Base-by-base conservation (phyloP, 2,113 vertebrate species). In the Sinocyclocheilus grahami region DNA sequence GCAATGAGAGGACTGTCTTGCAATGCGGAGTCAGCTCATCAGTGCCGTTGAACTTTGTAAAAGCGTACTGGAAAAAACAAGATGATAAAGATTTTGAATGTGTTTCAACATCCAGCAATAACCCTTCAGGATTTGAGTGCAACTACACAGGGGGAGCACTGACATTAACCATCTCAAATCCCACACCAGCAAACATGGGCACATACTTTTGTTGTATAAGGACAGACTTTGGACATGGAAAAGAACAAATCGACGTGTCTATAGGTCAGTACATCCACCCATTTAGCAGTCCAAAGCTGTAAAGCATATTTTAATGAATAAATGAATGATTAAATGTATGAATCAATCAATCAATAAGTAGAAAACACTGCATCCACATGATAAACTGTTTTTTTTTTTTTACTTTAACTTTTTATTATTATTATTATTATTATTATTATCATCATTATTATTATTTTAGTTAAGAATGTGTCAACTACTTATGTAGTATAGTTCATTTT, bases 21-120 rank as follows among this genome's bases (percentile, higher is more conserved):
- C 60, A 48, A 11, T 82, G 79, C 39, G 48, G 27, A 14, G 20
- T 82, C 79, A 82, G 14, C 39, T 7, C 60, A 5, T 48, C 39
- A 5, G 0, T 0, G 7, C 0, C 16, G 1, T 4, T 30, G 5
- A 30, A 30, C 9, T 0, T 14, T 53, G 0, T 14, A 4, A 3
- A 14, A 6, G 53, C n/a, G 2, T 30, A n/a, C 12, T 83, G 81
- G 81, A 16, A 0, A 3, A 83, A 71, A 83, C 1, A 10, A 13
- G 3, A 12, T 0, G 78, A 82, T 20, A 0, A 2, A 0, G 24
- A 0, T 53, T 71, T 83, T 16, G 18, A 55, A 51, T 83, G 81
- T 55, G 18, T 71, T 55, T 18, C 81, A 33, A 37, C 0, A 55
- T 83, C 27, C 9, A 83, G 16, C 11, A 14, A 37, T 3, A 13